Base-by-base conservation (phyloP, 2,888 invertebrate genomes). In the Ophion costatus region DNA sequence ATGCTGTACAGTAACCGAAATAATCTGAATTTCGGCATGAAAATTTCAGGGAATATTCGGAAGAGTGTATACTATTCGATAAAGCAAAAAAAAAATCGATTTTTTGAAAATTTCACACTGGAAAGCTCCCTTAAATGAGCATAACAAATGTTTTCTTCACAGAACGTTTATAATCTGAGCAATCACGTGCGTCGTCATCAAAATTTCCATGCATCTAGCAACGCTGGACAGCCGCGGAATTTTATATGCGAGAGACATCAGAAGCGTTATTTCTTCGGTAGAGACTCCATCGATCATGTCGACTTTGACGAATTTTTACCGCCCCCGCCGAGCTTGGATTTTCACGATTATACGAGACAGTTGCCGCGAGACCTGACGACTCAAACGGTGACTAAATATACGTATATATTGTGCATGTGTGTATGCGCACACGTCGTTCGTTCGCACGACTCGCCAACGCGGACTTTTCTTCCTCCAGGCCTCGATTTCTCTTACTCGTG, bases 271-370 rank as follows among this genome's bases (percentile, higher is more conserved):
- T 96, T 95, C 88, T 96, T 95, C 89, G 96, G 96, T 86, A 96
- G 95, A 84, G 96, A 96, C 87, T 94, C 94, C 17, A 90, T 92
- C 74, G 92, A 92, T 95, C 94, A 94, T 95, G 94, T 95, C 95
- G 95, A 94, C 95, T 95, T 94, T 95, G 94, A 96, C 91, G 96
- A 96, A 86, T 96, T 96, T 87, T 95, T 96, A 22, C 96, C 95
- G 1, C 95, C 96, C 2, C 96, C 96, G 69, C 96, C 96, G 6
- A 96, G 90, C 83, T 88, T 91, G 94, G 95, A 92, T 93, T 95
- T 88, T 94, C 95, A 88, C 94, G 95, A 93, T 81, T 91, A 91
- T 85, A 87, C 90, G 22, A 90, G 93, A 88, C 92, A 92, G 83
- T 94, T 95, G 87, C 94, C 94, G 2, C 95, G 96, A 56, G 96